phyloP scores from a whole-genome alignment of 2,888 invertebrate species.

The Ophion ventricosus region DNA sequence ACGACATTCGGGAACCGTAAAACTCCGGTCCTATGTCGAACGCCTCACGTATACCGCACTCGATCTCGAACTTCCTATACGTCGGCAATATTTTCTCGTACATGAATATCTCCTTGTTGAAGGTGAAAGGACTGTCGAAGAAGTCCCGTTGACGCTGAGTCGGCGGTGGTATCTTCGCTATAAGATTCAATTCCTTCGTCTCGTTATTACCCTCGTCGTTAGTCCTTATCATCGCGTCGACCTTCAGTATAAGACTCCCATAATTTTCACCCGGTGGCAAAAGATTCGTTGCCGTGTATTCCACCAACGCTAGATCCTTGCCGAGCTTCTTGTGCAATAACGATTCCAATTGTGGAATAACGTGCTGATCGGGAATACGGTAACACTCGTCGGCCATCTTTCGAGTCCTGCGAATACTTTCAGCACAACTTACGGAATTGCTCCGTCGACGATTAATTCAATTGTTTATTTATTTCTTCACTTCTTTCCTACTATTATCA shows the following conservation, averaged over 20 bases:
- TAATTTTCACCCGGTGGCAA: slow-evolving; percentile 86
- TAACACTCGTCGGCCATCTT: slow-evolving; percentile 31
- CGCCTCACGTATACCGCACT: slow-evolving; percentile 82
- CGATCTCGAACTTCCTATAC: slow-evolving; percentile 83
- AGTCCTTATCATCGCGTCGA: slow-evolving; percentile 69
- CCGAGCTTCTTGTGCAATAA: slow-evolving; percentile 72
- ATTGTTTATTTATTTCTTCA: neutral
- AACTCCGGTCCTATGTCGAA: slow-evolving; percentile 84
- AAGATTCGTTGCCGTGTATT: slow-evolving; percentile 69
- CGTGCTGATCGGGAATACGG: neutral
- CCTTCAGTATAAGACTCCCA: slow-evolving; percentile 85
- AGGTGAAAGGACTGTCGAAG: slow-evolving; percentile 85
- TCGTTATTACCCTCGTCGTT: slow-evolving; percentile 59
- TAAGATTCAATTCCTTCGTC: slow-evolving; percentile 82
- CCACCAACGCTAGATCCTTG: slow-evolving; percentile 68
- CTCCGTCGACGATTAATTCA: neutral
- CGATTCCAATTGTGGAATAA: slow-evolving; percentile 71
- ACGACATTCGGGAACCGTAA: slow-evolving; percentile 84
- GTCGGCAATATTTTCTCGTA: slow-evolving; percentile 84
- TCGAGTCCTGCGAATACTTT: neutral
- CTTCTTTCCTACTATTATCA: neutral
- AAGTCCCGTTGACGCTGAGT: slow-evolving; percentile 84
- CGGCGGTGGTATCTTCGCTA: slow-evolving; percentile 86
- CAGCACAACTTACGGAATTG: neutral
- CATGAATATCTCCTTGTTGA: slow-evolving; percentile 85